These are phyloP conservation scores for Pipistrellus nathusii DNA, from an alignment of 2,797 vertebrate species.

Conservation along the genomic window DNA sequence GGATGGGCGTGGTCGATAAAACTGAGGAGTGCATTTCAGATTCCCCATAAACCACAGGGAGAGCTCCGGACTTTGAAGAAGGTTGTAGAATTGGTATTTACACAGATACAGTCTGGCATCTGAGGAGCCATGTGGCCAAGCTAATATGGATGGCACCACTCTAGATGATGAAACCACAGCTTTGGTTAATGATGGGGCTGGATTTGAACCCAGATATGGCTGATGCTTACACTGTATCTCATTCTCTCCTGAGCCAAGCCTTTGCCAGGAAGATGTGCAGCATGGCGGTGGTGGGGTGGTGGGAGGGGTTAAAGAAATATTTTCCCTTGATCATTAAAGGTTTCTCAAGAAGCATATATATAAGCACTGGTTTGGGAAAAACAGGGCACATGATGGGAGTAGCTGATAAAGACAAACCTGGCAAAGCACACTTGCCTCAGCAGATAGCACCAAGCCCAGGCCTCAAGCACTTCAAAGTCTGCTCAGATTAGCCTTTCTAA, in stretches of 20 bases:
- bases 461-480: neutral
- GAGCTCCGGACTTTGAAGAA: neutral
- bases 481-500: neutral
- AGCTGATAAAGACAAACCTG: neutral
- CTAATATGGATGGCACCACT: neutral
- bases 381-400: neutral
- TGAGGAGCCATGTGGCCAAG: neutral
- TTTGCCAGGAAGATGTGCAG: neutral
- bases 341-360: conserved; percentile 10
- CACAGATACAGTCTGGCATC: neutral
- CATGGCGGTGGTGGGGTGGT: fast-evolving
- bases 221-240: neutral
- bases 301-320: neutral
- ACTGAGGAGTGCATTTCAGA: neutral
- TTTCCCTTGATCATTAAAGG: conserved; percentile 1
- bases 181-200: neutral
- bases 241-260: neutral
- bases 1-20: neutral
- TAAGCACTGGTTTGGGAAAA: neutral
- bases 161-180: neutral
- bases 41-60: neutral
- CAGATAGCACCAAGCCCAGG: neutral
- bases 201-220: neutral
- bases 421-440: neutral
- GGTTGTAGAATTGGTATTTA: neutral